A percentile compares a stretch with the other conserved stretches of the same genome.
Evolutionary conservation across 2,888 invertebrate species (phyloP).

Genomic region (Eucera pruinosa): DNA sequence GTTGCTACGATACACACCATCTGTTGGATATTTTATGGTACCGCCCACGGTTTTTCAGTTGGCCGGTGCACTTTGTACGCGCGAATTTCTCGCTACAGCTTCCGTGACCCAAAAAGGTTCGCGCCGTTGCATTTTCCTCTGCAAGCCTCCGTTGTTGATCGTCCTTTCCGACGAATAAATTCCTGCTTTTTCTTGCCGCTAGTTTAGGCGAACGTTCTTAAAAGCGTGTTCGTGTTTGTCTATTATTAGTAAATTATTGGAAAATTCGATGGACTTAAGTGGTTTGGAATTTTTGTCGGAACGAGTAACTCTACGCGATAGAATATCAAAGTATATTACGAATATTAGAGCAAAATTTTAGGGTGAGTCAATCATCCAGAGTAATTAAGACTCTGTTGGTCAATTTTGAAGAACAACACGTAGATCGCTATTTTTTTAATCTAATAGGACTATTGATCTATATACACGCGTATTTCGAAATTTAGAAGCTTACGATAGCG

Average conservation of each 20-base stretch:
- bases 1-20: slow-evolving; percentile 32
- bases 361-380: neutral
- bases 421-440: no score
- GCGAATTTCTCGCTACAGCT: slow-evolving; percentile 31
- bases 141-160: slow-evolving; percentile 13
- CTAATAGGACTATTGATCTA: no score
- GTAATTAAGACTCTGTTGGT: no score
- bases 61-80: slow-evolving; percentile 41
- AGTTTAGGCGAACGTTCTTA: neutral
- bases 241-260: neutral
- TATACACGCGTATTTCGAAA: no score
- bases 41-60: slow-evolving; percentile 56
- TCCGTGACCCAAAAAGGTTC: slow-evolving; percentile 50
- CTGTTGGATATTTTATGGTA: slow-evolving; percentile 67
- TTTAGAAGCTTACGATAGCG: no score
- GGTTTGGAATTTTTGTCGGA: neutral
- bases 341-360: neutral
- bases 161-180: slow-evolving; percentile 12
- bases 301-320: no score
- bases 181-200: neutral
- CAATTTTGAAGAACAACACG: no score
- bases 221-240: neutral
- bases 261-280: neutral
- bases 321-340: neutral
- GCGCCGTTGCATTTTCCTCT: slow-evolving; percentile 26